Base-by-base conservation (phyloP, 2,888 invertebrate species). In the Dryobotodes eremita region DNA sequence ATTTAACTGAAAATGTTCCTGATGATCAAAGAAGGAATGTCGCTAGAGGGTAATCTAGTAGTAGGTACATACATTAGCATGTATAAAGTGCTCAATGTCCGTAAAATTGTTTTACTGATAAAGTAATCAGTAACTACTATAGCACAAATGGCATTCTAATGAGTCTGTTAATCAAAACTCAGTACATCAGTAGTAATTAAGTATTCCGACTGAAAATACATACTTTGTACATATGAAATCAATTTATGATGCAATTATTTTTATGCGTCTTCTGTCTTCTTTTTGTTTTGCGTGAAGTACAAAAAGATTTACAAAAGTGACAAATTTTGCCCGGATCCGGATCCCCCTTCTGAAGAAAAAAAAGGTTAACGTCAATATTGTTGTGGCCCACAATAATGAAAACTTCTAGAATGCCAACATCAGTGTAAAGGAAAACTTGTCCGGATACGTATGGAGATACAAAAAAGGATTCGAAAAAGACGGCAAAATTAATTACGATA, bases 401-500 rank as follows among this genome's bases (percentile, higher is more conserved):
- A 83, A n/a, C 36, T 36, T 71, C 3, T 83, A 55, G 11, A 77
- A 31, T 17, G 66, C 61, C 15, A 71, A 81, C 17, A 71, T 81
- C 36, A 77, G 42, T 10, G 78, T 81, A 0, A 83, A 77, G 31
- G 65, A 81, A 42, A 78, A 78, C 20, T 46, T 81, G 1, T 55
- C 61, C 15, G 55, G 81, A 48, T 81, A 71, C 8, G 42, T 71
- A 23, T 78, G 78, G 84, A 66, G 83, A 83, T 68, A 77, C 48
- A 78, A 78, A 71, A 83, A 31, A 1, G 81, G 81, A 57, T 71
- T 46, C n/a, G 84, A 81, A 68, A 81, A 26, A 70, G 59, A 81
- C 10, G 66, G 81, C 1, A 81, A 65, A 83, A 23, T 46, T 65
- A n/a, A 26, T 6, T 62, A 53, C n/a, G 64, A 78, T 36, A 46